These are phyloP conservation scores for Oxycera nigricornis DNA, from an alignment of 2,888 invertebrate genomes.

Conservation along the genomic window DNA sequence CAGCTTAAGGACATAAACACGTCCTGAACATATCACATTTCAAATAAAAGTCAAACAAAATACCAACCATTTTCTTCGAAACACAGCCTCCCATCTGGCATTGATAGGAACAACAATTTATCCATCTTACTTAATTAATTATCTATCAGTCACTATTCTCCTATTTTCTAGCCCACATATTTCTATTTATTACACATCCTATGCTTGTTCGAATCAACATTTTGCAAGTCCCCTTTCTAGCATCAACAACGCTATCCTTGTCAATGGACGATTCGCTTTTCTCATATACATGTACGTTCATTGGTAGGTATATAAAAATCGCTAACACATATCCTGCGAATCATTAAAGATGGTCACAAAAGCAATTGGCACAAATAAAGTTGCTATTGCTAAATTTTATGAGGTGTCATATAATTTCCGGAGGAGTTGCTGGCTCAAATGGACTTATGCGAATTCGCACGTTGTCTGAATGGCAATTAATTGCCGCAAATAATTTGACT, in stretches of 20 bases:
- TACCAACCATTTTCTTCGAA: background rate
- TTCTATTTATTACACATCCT: background rate
- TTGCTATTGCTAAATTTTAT: background rate
- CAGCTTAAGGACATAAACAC: too few species aligned
- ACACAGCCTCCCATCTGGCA: conserved; percentile 3
- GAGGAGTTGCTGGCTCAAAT: too few species aligned
- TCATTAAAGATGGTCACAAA: background rate
- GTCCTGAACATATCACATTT: background rate
- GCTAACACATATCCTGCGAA: background rate
- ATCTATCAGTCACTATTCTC: background rate
- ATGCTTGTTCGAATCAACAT: background rate
- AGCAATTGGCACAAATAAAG: background rate
- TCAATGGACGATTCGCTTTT: background rate
- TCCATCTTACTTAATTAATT: background rate
- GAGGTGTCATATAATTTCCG: background rate
- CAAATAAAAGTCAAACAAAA: background rate
- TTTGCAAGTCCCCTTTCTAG: background rate
- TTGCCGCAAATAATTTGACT: too few species aligned
- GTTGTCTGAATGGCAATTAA: too few species aligned
- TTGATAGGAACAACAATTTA: background rate
- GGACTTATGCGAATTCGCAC: too few species aligned
- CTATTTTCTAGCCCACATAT: background rate
- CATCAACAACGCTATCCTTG: background rate
- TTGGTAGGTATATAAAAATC: background rate
- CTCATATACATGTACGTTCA: too few species aligned